phyloP scores from a whole-genome alignment of 1,140 invertebrate species.

The Ceratosolen fusciceps region DNA sequence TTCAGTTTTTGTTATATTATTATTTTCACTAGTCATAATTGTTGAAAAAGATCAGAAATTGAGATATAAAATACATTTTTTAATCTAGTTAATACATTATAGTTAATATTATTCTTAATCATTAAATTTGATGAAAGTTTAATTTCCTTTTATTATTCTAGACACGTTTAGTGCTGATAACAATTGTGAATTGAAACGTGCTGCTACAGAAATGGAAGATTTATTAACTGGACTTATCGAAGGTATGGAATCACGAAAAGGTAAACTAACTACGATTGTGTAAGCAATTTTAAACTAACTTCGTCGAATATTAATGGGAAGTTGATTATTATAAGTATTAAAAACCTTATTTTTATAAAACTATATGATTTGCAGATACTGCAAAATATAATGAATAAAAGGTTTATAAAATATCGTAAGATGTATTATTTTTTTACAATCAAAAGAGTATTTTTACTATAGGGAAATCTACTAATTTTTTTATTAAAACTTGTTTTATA shows the following conservation, averaged over 20 bases:
- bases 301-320: constrained; percentile 25
- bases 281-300: constrained; percentile 45
- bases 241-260: constrained; percentile 68
- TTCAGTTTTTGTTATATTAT: not conserved
- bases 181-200: constrained; percentile 66
- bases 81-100: not conserved
- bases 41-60: not conserved
- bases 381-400: constrained; percentile 39
- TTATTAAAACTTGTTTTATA: no score
- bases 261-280: constrained; percentile 65
- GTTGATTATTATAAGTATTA: constrained; percentile 36
- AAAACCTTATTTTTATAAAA: constrained; percentile 40
- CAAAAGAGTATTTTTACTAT: constrained; percentile 28
- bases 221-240: constrained; percentile 65
- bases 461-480: not conserved
- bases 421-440: constrained; percentile 35
- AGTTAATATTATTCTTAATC: constrained; percentile 22
- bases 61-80: not conserved
- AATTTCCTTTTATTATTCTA: constrained; percentile 46
- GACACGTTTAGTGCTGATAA: constrained; percentile 64
- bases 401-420: constrained; percentile 31
- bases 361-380: constrained; percentile 31
- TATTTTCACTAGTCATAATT: not conserved
- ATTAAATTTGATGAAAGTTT: constrained; percentile 4
- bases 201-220: constrained; percentile 67